A percentile compares a stretch with the other conserved stretches of the same genome.
These are phyloP conservation scores for Vollenhovia emeryi DNA, from an alignment of 1,140 invertebrate species.

Conservation along the genomic window DNA sequence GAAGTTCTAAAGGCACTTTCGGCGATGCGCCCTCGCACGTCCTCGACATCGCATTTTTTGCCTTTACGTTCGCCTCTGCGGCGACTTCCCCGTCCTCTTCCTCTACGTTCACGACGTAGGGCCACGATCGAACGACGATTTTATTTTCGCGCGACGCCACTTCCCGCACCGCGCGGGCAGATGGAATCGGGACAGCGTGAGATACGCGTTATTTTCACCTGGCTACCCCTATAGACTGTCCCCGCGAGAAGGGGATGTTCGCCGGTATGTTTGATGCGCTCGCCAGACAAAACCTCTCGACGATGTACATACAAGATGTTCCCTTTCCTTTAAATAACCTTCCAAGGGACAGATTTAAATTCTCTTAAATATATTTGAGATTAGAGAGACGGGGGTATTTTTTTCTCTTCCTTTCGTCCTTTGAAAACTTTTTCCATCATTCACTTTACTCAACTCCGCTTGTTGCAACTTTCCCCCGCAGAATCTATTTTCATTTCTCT, in stretches of 20 bases:
- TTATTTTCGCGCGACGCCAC: slow-evolving; percentile 21
- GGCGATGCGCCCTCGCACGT: neutral
- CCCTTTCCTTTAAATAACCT: slow-evolving; percentile 21
- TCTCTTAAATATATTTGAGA: neutral
- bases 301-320: neutral
- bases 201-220: slow-evolving; percentile 76
- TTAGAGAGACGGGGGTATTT: neutral
- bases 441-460: neutral
- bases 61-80: neutral
- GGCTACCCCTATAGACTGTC: slow-evolving; percentile 69
- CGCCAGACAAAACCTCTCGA: slow-evolving; percentile 32
- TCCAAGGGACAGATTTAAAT: slow-evolving; percentile 20
- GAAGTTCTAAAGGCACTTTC: slow-evolving; percentile 30
- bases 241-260: slow-evolving; percentile 19
- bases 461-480: neutral
- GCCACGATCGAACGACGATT: slow-evolving; percentile 55
- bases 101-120: neutral
- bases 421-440: neutral
- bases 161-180: slow-evolving; percentile 62
- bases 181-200: slow-evolving; percentile 77
- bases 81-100: neutral
- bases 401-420: neutral
- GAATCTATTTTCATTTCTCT: neutral
- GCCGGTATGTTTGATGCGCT: neutral
- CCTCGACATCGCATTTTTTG: neutral